phyloP scores from a whole-genome alignment of 2,888 invertebrate genomes.

The Deilephila porcellus region DNA sequence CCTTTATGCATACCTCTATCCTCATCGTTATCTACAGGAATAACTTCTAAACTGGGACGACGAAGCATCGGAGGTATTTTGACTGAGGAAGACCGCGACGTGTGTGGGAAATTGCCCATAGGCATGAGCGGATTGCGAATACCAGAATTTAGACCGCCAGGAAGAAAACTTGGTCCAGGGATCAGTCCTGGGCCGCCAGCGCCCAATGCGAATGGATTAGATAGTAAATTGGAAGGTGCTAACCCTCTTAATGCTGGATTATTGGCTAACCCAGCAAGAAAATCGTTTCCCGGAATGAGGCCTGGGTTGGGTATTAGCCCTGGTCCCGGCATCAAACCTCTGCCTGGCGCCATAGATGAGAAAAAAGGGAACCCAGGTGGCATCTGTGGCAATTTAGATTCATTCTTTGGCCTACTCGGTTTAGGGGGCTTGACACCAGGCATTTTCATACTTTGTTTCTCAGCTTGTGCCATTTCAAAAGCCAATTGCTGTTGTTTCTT shows the following conservation, averaged over 20 bases:
- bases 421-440: conserved; percentile 67
- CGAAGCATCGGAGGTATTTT: conserved; percentile 85
- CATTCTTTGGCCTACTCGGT: conserved; percentile 73
- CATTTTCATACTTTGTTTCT: conserved; percentile 71
- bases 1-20: conserved; percentile 72
- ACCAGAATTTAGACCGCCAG: conserved; percentile 63
- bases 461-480: conserved; percentile 71
- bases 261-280: conserved; percentile 73
- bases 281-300: conserved; percentile 77
- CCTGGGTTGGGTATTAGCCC: conserved; percentile 78
- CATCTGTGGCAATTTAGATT: conserved; percentile 71
- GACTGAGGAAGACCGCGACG: conserved; percentile 84
- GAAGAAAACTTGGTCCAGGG: conserved; percentile 80
- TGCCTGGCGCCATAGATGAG: conserved; percentile 74
- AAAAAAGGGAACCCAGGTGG: conserved; percentile 79
- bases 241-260: conserved; percentile 78
- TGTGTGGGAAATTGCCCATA: conserved; percentile 83
- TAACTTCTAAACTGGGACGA: conserved; percentile 84
- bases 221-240: conserved; percentile 70
- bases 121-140: conserved; percentile 82
- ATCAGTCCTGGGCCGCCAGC: conserved; percentile 86
- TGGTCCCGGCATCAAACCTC: conserved; percentile 84
- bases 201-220: conserved; percentile 82
- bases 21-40: conserved; percentile 81
- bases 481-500: conserved; percentile 79